Conservation (phyloP, 2,888 invertebrate genomes). For the Euproctis similis region DNA sequence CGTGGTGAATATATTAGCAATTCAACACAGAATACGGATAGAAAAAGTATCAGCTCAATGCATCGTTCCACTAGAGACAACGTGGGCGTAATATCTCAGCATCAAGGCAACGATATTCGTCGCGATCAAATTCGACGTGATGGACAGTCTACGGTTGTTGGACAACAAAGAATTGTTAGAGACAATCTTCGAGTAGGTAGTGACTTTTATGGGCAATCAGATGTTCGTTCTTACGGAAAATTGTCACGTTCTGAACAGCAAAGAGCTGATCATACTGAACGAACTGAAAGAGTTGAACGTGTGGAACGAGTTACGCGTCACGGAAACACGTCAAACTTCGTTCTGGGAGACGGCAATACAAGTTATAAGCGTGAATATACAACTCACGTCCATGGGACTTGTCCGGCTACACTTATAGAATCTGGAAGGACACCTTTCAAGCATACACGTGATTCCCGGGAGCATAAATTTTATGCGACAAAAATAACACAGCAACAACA, state of each 20-base stretch:
- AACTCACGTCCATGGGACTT: conserved; percentile 82
- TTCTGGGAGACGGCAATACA: conserved; percentile 80
- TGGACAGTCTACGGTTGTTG: conserved; percentile 76
- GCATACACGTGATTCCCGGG: conserved; percentile 88
- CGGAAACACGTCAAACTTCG: conserved; percentile 84
- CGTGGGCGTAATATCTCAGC: conserved; percentile 64
- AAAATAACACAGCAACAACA: conserved; percentile 66
- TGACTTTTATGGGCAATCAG: conserved; percentile 83
- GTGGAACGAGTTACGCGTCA: conserved; percentile 77
- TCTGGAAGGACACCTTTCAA: conserved; percentile 85
- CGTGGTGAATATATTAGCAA: conserved; percentile 81
- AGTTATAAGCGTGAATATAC: conserved; percentile 87
- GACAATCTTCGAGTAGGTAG: conserved; percentile 84
- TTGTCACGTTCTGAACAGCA: conserved; percentile 74
- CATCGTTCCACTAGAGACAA: conserved; percentile 81
- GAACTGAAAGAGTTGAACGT: conserved; percentile 76
- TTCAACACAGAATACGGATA: conserved; percentile 80
- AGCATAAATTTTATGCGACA: conserved; percentile 88
- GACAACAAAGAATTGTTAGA: conserved; percentile 76
- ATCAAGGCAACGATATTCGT: conserved; percentile 56
- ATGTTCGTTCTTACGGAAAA: conserved; percentile 81
- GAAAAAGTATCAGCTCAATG: conserved; percentile 86
- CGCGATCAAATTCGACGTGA: conserved; percentile 59
- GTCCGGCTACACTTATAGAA: conserved; percentile 87
- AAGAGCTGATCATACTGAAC: conserved; percentile 44